Conservation (phyloP, 2,113 vertebrate species). For the Choloepus hoffmanni region DNA sequence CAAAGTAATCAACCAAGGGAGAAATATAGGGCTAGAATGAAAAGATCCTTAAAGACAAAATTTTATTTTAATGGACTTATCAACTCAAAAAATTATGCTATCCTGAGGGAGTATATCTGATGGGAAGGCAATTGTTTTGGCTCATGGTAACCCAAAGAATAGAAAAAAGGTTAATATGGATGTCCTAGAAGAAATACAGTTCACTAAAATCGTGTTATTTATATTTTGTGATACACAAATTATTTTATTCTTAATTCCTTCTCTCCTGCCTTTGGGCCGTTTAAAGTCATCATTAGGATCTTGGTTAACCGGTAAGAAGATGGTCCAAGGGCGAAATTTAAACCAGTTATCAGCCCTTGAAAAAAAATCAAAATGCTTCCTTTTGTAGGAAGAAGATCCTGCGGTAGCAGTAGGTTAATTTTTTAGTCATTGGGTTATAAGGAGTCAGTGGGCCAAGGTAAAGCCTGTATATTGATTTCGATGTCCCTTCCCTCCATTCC, state of each 20-base stretch:
- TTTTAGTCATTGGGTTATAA: not conserved
- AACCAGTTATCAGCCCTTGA: not conserved
- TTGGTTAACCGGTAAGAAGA: conserved; percentile 8
- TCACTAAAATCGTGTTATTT: not conserved
- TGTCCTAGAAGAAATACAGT: not conserved
- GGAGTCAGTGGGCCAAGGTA: not conserved
- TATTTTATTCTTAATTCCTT: not conserved
- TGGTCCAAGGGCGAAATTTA: not conserved
- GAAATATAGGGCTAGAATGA: not conserved
- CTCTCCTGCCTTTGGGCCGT: not conserved
- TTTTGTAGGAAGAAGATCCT: not conserved
- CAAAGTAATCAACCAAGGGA: not conserved
- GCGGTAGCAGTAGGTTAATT: not conserved
- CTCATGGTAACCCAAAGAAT: not conserved
- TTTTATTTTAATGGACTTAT: not conserved
- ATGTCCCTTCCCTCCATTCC: not conserved
- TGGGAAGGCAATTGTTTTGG: conserved; percentile 34
- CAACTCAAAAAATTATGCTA: not conserved
- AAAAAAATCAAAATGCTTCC: not conserved
- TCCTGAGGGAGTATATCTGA: not conserved
- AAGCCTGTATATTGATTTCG: not conserved
- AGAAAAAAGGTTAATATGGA: not conserved
- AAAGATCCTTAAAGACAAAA: conserved; percentile 18
- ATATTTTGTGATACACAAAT: not conserved
- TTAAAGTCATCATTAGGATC: not conserved